Conservation (phyloP, 37 sponge, comb jelly and placozoan species). For the Axinella damicornis region DNA sequence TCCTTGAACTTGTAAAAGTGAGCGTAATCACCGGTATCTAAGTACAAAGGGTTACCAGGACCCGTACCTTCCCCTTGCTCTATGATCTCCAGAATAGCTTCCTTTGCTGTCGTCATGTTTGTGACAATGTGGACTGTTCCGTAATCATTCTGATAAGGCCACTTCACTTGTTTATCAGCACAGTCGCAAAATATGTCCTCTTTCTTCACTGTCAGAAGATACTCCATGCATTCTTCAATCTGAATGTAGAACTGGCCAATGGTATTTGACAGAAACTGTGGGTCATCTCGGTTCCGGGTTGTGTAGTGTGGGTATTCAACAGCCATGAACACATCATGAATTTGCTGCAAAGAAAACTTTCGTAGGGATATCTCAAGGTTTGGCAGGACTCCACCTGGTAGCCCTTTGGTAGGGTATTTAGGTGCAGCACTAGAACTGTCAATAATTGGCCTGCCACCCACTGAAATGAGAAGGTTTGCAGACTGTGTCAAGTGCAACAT, state of each 20-base stretch:
- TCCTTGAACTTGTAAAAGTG: constrained; percentile 67
- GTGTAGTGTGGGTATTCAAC: constrained; percentile 31
- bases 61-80: constrained; percentile 76
- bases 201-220: no score
- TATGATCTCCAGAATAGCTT: constrained; percentile 19
- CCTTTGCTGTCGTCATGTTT: no score
- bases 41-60: constrained; percentile 10
- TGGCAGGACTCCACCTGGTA: constrained; percentile 45
- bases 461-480: constrained; percentile 44
- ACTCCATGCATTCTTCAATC: constrained; percentile 30
- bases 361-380: constrained; percentile 10
- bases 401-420: constrained; percentile 25
- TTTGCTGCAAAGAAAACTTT: constrained; percentile 18
- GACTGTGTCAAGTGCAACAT: constrained; percentile 52
- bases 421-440: constrained; percentile 15
- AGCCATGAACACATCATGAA: constrained; percentile 40
- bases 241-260: constrained; percentile 66
- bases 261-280: constrained; percentile 3
- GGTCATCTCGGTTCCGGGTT: not conserved
- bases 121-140: no score
- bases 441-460: constrained; percentile 46
- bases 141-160: no score
- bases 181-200: no score
- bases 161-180: no score
- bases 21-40: not conserved